These are phyloP conservation scores for Balanococcus diminutus DNA, from an alignment of 2,888 invertebrate species.

Conservation along the genomic window DNA sequence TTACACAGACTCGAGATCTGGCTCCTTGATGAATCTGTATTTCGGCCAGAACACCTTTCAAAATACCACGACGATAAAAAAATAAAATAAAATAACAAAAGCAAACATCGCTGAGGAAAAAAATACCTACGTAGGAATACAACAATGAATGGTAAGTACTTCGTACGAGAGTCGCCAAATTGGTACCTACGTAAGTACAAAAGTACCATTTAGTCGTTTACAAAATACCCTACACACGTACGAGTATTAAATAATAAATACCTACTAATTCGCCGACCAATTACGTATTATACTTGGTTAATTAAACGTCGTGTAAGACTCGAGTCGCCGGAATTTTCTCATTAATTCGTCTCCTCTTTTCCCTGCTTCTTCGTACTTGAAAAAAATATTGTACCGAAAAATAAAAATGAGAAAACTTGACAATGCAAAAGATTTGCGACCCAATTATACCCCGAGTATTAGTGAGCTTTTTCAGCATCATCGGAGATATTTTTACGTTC, in stretches of 20 bases:
- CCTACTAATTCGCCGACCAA: neutral
- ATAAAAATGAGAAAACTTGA: neutral
- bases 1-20: neutral
- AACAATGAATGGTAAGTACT: neutral
- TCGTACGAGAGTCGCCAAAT: neutral
- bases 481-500: neutral
- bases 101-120: neutral
- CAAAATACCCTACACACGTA: neutral
- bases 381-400: neutral
- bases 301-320: neutral
- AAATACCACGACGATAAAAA: too few species aligned
- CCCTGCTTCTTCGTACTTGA: neutral
- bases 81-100: too few species aligned
- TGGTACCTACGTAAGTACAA: neutral
- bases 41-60: too few species aligned
- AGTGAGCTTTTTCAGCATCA: neutral
- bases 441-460: neutral
- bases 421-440: neutral
- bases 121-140: neutral
- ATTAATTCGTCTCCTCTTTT: neutral
- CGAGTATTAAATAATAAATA: neutral
- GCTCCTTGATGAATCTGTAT: too few species aligned
- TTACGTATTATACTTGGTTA: neutral
- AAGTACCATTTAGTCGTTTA: too few species aligned
- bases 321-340: neutral